phyloP scores from a whole-genome alignment of 2,797 vertebrate genomes.

The Sphaeramia orbicularis region DNA sequence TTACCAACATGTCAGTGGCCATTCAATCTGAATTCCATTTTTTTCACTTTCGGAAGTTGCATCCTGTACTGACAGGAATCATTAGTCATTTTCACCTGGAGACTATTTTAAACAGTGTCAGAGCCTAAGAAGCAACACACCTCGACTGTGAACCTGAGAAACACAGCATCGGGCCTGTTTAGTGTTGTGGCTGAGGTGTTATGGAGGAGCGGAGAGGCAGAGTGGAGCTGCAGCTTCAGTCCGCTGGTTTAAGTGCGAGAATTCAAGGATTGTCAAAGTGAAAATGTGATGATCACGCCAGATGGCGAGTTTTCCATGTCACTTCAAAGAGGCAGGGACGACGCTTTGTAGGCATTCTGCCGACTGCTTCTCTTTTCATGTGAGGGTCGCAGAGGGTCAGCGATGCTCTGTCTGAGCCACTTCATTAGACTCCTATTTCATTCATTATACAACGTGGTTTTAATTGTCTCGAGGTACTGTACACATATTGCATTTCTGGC shows the following conservation, averaged over 20 bases:
- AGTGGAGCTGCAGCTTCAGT: slow-evolving; percentile 18
- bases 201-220: slow-evolving; percentile 24
- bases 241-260: slow-evolving; percentile 48
- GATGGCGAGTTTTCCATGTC: slow-evolving; percentile 72
- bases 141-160: background rate
- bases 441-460: slow-evolving; percentile 60
- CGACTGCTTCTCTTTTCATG: slow-evolving; percentile 73
- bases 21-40: background rate
- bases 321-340: slow-evolving; percentile 74
- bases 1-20: background rate
- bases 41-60: background rate
- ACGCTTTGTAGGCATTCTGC: slow-evolving; percentile 78
- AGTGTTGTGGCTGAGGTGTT: slow-evolving; percentile 19
- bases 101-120: background rate
- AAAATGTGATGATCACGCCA: slow-evolving; percentile 71
- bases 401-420: slow-evolving; percentile 67
- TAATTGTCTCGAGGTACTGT: slow-evolving; percentile 64
- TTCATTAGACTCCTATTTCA: slow-evolving; percentile 73
- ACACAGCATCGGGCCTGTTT: slow-evolving; percentile 1
- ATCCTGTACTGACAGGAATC: background rate
- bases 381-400: slow-evolving; percentile 65
- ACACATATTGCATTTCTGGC: slow-evolving; percentile 61
- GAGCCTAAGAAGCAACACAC: background rate
- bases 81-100: background rate
- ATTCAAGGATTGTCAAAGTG: slow-evolving; percentile 67